These are phyloP conservation scores for Ochotona curzoniae DNA, from an alignment of 2,113 vertebrate genomes.

Conservation along the genomic window DNA sequence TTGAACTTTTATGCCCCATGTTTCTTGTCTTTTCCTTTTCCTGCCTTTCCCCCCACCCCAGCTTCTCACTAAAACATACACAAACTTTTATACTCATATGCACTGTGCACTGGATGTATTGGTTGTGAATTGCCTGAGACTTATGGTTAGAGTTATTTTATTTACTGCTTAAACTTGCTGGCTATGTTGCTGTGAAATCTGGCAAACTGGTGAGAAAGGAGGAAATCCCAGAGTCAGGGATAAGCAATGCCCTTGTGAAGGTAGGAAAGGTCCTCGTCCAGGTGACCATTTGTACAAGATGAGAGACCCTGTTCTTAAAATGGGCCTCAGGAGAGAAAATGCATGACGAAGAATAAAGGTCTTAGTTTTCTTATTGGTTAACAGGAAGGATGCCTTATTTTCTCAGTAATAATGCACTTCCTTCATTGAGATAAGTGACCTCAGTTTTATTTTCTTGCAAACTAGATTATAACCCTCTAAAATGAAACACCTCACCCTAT, in stretches of 20 bases:
- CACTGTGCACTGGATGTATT: neutral
- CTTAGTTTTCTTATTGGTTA: slow-evolving; percentile 42
- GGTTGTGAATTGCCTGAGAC: neutral
- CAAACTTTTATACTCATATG: neutral
- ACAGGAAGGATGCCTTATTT: slow-evolving; percentile 73
- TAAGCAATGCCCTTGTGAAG: neutral
- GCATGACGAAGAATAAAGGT: neutral
- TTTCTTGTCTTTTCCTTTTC: neutral
- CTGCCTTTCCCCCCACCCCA: neutral
- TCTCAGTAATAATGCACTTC: slow-evolving; percentile 72
- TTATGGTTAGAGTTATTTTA: slow-evolving; percentile 23
- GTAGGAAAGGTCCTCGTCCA: neutral
- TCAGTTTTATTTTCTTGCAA: slow-evolving; percentile 79
- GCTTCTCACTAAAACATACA: neutral
- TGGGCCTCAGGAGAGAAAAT: slow-evolving; percentile 27
- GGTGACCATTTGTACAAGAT: slow-evolving; percentile 26
- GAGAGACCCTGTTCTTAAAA: neutral
- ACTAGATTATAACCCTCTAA: slow-evolving; percentile 83
- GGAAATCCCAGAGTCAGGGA: neutral
- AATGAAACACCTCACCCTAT: slow-evolving; percentile 78
- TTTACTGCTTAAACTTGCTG: slow-evolving; percentile 8
- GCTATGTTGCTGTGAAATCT: neutral
- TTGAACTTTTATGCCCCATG: neutral
- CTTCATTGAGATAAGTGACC: slow-evolving; percentile 73
- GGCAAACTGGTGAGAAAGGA: neutral